phyloP scores from a whole-genome alignment of 2,113 vertebrate species.

The Chloroceryle aenea region DNA sequence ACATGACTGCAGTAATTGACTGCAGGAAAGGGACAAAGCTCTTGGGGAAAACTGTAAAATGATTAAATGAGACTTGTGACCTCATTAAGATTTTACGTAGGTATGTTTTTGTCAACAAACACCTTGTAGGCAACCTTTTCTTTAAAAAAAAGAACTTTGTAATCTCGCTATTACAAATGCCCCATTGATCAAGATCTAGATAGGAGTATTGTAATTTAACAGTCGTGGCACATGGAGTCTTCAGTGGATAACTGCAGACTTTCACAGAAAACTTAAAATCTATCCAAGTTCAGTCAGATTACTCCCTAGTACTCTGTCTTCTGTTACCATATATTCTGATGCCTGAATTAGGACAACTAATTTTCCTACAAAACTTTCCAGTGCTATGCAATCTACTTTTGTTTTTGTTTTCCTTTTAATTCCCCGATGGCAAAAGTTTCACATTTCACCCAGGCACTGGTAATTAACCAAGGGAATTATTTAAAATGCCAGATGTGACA shows the following conservation, averaged over 20 bases:
- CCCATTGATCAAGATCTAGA: slow-evolving; percentile 24
- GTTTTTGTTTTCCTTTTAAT: slow-evolving; percentile 40
- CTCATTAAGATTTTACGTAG: slow-evolving; percentile 43
- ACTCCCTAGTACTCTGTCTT: background rate
- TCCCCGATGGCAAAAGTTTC: slow-evolving; percentile 41
- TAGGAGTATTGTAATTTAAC: background rate
- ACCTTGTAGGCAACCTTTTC: background rate
- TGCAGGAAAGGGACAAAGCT: background rate
- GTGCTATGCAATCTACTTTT: slow-evolving; percentile 6
- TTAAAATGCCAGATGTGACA: slow-evolving; percentile 60
- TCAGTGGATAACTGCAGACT: background rate
- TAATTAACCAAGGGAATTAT: slow-evolving; percentile 68
- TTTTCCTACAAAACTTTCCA: slow-evolving; percentile 30
- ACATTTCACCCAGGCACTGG: slow-evolving; percentile 51
- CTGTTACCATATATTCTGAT: background rate
- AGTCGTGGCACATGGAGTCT: background rate
- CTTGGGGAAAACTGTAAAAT: slow-evolving; percentile 29
- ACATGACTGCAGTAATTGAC: background rate
- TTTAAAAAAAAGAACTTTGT: background rate
- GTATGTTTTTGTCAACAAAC: slow-evolving; percentile 27
- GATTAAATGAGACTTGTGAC: slow-evolving; percentile 1
- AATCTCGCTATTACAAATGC: slow-evolving; percentile 39
- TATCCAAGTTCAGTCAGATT: background rate
- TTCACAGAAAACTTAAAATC: background rate
- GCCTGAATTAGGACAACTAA: background rate